These are phyloP conservation scores for Ophraella communa DNA, from an alignment of 2,888 invertebrate species.

Conservation along the genomic window DNA sequence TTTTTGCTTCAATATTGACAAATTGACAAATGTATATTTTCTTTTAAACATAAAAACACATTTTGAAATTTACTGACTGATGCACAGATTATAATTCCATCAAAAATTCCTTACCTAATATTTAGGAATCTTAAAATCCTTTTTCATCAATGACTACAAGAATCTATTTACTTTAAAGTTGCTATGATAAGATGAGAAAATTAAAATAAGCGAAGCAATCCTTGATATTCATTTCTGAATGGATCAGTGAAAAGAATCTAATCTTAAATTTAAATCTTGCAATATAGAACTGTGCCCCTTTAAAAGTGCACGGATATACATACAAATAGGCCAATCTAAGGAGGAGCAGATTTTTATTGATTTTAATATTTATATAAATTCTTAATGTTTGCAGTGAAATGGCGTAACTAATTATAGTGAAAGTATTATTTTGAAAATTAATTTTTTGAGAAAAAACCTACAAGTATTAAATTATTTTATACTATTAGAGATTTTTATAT, in stretches of 20 bases:
- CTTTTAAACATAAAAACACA: too few relatives aligned
- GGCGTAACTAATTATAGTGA: too few relatives aligned
- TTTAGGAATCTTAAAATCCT: background rate
- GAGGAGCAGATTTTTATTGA: background rate
- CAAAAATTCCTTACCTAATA: background rate
- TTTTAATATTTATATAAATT: too few relatives aligned
- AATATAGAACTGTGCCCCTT: background rate
- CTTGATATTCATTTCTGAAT: slow-evolving; percentile 3
- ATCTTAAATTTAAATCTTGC: slow-evolving; percentile 1
- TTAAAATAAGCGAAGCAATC: background rate
- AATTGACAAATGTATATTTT: too few relatives aligned
- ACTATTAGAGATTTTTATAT: too few relatives aligned
- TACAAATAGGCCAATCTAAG: background rate
- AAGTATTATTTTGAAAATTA: too few relatives aligned
- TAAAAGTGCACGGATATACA: background rate
- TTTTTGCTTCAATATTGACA: too few relatives aligned
- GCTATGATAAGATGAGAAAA: background rate
- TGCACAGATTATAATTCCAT: background rate
- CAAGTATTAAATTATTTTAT: too few relatives aligned
- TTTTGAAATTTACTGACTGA: background rate
- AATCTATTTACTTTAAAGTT: background rate
- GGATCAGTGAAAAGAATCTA: background rate
- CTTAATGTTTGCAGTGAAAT: too few relatives aligned
- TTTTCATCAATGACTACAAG: background rate
- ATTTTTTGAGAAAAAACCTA: too few relatives aligned